phyloP scores from a whole-genome alignment of 92 coral and sea anemone species.

The Palythoa grandis region DNA sequence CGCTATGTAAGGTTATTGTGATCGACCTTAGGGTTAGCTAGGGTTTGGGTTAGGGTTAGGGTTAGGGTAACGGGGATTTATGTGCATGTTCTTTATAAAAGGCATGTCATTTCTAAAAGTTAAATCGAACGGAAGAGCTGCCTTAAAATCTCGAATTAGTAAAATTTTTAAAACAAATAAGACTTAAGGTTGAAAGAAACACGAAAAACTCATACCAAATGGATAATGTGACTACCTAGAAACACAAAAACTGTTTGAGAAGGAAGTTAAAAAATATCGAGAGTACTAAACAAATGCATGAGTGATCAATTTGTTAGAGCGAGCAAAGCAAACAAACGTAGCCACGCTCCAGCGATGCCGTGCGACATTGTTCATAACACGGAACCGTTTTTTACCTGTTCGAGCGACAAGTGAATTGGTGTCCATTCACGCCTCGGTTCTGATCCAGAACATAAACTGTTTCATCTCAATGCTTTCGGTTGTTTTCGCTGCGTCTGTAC shows the following conservation, averaged over 20 bases:
- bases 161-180: not conserved
- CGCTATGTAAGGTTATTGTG: no score
- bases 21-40: no score
- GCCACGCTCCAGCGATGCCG: not conserved
- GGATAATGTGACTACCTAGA: not conserved
- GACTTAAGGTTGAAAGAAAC: not conserved
- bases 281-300: slow-evolving; percentile 3
- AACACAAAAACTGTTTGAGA: not conserved
- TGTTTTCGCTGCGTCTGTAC: not conserved
- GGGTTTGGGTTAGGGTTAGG: no score
- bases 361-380: not conserved
- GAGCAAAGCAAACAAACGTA: not conserved
- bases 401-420: not conserved
- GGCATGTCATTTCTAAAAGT: no score
- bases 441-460: not conserved
- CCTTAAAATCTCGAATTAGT: no score
- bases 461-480: not conserved
- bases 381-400: slow-evolving; percentile 21
- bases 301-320: not conserved
- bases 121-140: no score
- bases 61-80: no score
- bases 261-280: not conserved
- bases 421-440: slow-evolving; percentile 2
- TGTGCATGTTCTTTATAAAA: not conserved
- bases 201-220: not conserved